A percentile compares a stretch with the other conserved stretches of the same genome.
Evolutionary conservation across 2,113 vertebrate genomes (phyloP).

Genomic region (Colistium nudipinnis): DNA sequence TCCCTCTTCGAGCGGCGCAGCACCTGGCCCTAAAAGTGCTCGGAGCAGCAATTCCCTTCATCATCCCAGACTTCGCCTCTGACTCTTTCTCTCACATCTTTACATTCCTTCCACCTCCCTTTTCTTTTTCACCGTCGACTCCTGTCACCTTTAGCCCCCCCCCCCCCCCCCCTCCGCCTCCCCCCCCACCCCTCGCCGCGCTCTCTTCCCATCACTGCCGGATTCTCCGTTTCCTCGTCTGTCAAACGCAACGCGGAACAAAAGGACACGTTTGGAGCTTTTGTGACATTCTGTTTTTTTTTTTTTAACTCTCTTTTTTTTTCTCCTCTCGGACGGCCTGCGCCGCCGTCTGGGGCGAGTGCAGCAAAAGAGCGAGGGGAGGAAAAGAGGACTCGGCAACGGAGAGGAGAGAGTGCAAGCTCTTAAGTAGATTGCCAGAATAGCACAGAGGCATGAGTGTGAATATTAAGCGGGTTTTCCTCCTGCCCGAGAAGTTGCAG

Average conservation of each 20-base stretch:
- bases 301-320: constrained; percentile 26
- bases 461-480: constrained; percentile 77
- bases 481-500: constrained; percentile 66
- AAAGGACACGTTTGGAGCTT: constrained; percentile 32
- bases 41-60: constrained; percentile 33
- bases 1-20: constrained; percentile 36
- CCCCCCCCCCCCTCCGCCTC: too few species aligned
- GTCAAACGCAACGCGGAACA: constrained; percentile 18
- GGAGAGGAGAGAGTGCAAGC: constrained; percentile 74
- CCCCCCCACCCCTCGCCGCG: too few species aligned
- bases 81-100: constrained; percentile 19
- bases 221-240: constrained; percentile 18
- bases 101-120: constrained; percentile 29
- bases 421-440: constrained; percentile 81
- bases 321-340: constrained; percentile 58
- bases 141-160: constrained; percentile 26
- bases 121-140: constrained; percentile 38
- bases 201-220: constrained; percentile 3
- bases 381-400: constrained; percentile 58
- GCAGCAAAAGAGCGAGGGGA: constrained; percentile 32
- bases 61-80: constrained; percentile 35
- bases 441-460: constrained; percentile 71
- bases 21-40: constrained; percentile 64
- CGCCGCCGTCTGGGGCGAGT: constrained; percentile 51
- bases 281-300: constrained; percentile 34